Base-by-base conservation (phyloP, 2,113 vertebrate genomes). In the Orcinus orca region DNA sequence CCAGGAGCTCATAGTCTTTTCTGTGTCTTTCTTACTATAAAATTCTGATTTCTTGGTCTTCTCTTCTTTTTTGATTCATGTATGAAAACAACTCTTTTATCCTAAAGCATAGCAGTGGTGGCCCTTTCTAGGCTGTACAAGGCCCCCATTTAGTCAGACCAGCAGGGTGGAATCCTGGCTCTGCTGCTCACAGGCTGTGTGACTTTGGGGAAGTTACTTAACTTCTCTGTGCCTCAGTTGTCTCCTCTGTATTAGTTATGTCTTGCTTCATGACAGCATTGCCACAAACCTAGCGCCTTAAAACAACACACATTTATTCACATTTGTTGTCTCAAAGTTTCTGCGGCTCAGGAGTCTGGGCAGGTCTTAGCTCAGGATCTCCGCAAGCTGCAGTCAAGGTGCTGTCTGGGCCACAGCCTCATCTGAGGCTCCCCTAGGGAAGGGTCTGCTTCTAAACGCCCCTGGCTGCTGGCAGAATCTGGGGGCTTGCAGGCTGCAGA, bases 251-350 rank as follows among this genome's bases (percentile, higher is more conserved):
- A 1, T 41, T 53, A 53, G 53, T 20, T 10, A 1, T 3, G 60
- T 41, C 12, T 25, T 14, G 11, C 60, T 20, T 21, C 8, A 7
- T 29, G 11, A 4, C 7, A 31, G 6, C n/a, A 25, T n/a, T 14
- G 2, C n/a, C 29, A 11, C 47, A 47, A 1, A 21, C 25, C 62
- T 8, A 6, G n/a, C 5, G 3, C 11, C n/a, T 80, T 17, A 0
- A 21, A 21, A 50, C 31, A 55, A 8, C 4, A 67, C 17, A 2
- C 12, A 2, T 9, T 38, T 21, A 6, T 7, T 50, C 9, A 20
- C 20, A 8, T 29, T 26, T 8, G 29, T 25, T 13, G 38, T 25
- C 74, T 50, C 6, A 13, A 2, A 2, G 71, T 20, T 62, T 25
- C 38, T 47, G 29, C 23, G 18, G 65, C 20, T 29, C 29, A 9